These are phyloP conservation scores for Ericerus pela DNA, from an alignment of 1,140 invertebrate genomes.

Conservation along the genomic window DNA sequence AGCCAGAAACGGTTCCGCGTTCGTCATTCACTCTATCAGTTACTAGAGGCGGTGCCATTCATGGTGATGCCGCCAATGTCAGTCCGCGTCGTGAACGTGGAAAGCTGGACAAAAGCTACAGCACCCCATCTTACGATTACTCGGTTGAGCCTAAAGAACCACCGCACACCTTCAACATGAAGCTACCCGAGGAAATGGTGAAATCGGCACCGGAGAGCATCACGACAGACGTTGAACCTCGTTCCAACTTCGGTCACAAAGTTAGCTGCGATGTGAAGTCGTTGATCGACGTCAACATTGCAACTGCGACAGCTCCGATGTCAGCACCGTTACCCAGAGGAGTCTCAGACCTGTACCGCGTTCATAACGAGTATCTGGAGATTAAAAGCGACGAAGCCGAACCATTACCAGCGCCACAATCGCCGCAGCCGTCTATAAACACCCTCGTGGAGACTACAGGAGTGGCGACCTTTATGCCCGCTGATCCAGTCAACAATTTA, in stretches of 20 bases:
- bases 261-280: too few species aligned
- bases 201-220: conserved; percentile 4
- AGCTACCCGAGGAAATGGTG: not conserved
- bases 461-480: too few species aligned
- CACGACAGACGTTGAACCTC: not conserved
- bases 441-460: too few species aligned
- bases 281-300: too few species aligned
- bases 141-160: conserved; percentile 10
- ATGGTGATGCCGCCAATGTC: too few species aligned
- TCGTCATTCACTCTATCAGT: not conserved
- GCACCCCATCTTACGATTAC: conserved; percentile 57
- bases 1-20: not conserved
- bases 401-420: too few species aligned
- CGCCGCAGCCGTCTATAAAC: too few species aligned
- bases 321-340: too few species aligned
- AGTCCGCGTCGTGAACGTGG: conserved; percentile 27
- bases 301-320: too few species aligned
- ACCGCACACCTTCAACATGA: not conserved
- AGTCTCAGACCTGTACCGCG: too few species aligned
- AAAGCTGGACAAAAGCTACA: conserved; percentile 56
- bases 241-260: too few species aligned
- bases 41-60: too few species aligned
- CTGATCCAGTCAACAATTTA: not conserved
- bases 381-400: conserved; percentile 1
- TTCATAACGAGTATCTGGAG: not conserved